Evolutionary conservation across 2,888 invertebrate genomes (phyloP).

Genomic region (Diachrysia chrysitis): DNA sequence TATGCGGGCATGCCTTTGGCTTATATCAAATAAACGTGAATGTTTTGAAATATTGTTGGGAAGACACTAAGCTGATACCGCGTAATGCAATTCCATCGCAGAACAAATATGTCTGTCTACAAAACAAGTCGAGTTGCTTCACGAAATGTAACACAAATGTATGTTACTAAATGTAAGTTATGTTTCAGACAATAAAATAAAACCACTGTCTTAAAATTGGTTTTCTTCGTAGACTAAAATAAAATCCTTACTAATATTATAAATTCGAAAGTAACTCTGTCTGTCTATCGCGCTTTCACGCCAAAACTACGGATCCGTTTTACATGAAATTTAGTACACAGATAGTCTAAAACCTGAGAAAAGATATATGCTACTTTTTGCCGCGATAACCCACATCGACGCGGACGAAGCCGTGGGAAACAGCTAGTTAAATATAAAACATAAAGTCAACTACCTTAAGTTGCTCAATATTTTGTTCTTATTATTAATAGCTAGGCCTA

Average conservation of each 20-base stretch:
- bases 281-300: too few species aligned
- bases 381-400: too few species aligned
- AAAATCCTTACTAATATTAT: too few species aligned
- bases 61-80: neutral
- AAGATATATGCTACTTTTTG: too few species aligned
- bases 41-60: neutral
- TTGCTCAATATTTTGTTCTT: too few species aligned
- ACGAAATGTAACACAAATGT: neutral
- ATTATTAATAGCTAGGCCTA: neutral
- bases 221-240: neutral
- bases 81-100: neutral
- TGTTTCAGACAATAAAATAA: neutral
- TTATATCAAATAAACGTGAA: neutral
- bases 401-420: too few species aligned
- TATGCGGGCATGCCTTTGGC: neutral
- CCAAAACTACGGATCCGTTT: too few species aligned
- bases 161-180: neutral
- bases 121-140: neutral
- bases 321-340: too few species aligned
- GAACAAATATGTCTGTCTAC: neutral
- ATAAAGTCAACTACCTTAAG: too few species aligned
- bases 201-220: neutral
- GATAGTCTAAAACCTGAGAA: too few species aligned
- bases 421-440: too few species aligned
- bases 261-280: too few species aligned